Evolutionary conservation across 2,113 vertebrate genomes (phyloP).

Genomic region (Chauna torquata): DNA sequence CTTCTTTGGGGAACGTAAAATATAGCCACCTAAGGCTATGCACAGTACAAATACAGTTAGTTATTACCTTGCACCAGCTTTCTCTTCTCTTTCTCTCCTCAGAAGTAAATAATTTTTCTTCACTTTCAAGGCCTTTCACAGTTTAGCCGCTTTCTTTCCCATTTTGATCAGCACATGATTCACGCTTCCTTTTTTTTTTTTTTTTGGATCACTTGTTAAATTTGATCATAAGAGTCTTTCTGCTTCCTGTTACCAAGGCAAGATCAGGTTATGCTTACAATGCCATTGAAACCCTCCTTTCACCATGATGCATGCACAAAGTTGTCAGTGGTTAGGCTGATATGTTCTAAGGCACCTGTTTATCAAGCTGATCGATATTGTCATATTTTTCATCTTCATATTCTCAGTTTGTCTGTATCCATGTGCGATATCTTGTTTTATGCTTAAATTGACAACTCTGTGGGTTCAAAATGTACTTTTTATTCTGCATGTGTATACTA

Average conservation of each 20-base stretch:
- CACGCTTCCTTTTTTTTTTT: not conserved
- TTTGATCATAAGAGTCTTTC: not conserved
- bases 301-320: not conserved
- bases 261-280: not conserved
- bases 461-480: not conserved
- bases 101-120: conserved; percentile 6
- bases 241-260: not conserved
- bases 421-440: not conserved
- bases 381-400: not conserved
- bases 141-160: not conserved
- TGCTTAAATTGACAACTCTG: not conserved
- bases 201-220: not conserved
- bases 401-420: not conserved
- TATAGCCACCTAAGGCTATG: conserved; percentile 37
- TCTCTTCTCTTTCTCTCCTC: not conserved
- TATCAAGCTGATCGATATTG: not conserved
- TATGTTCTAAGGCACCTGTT: not conserved
- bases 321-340: not conserved
- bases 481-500: not conserved
- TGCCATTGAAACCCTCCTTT: not conserved
- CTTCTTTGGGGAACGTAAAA: not conserved
- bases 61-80: conserved; percentile 16
- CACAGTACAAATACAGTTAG: not conserved
- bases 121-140: not conserved
- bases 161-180: not conserved